A percentile compares a stretch with the other conserved stretches of the same genome.
Evolutionary conservation across 2,888 invertebrate species (phyloP).

Genomic region (Coronaproctus castanopsis): DNA sequence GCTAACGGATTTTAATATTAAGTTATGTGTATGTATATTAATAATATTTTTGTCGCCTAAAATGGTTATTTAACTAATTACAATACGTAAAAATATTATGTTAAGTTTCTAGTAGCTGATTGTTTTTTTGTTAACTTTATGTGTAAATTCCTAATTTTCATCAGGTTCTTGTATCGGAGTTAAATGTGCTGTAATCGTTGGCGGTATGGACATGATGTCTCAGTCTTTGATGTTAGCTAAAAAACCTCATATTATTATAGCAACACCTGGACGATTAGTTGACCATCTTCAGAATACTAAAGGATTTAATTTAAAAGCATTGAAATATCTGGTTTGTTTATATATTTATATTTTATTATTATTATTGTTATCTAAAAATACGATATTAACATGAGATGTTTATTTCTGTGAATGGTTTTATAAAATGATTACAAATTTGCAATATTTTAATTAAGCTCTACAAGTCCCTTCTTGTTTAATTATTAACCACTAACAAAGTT

Average conservation of each 20-base stretch:
- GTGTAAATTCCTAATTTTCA: too few relatives aligned
- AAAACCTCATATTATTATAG: conserved; percentile 91
- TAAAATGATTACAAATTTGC: conserved; percentile 2
- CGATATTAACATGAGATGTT: background rate
- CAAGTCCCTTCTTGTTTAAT: background rate
- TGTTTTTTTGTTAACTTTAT: too few relatives aligned
- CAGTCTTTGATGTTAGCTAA: conserved; percentile 79
- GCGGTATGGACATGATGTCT: conserved; percentile 95
- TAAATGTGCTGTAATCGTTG: conserved; percentile 89
- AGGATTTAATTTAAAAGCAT: conserved; percentile 74
- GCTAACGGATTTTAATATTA: too few relatives aligned
- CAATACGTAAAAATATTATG: too few relatives aligned
- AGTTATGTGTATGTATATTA: too few relatives aligned
- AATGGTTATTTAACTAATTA: too few relatives aligned
- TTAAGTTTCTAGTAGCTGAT: too few relatives aligned
- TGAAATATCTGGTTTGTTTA: conserved; percentile 59
- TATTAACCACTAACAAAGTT: too few relatives aligned
- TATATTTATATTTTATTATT: background rate
- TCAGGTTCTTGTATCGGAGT: conserved; percentile 73
- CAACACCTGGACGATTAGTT: conserved; percentile 85
- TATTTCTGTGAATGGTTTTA: too few relatives aligned
- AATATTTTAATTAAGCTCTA: conserved; percentile 7
- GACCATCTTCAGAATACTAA: conserved; percentile 97
- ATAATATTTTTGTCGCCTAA: too few relatives aligned
- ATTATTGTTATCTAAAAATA: too few relatives aligned